Base-by-base conservation (phyloP, 1,140 invertebrate species). In the Mamestra configurata region DNA sequence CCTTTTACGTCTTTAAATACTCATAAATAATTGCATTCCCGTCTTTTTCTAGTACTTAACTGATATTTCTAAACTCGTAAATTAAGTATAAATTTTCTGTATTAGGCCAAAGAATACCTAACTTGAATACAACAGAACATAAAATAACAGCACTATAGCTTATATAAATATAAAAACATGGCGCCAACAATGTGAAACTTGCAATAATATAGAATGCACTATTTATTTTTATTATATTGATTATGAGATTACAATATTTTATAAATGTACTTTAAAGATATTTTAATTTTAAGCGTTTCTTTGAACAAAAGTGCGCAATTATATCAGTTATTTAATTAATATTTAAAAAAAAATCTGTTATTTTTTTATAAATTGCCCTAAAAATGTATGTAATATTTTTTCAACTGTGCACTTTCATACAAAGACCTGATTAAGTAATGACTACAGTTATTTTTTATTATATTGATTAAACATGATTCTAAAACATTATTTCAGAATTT, bases 201-300 rank as follows among this genome's bases (percentile, higher is more conserved):
- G 51, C 18, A 55, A 22, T 55, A 55, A 22, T 22, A 22, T 55
- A 15, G 4, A 55, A 46, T 5, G 27, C 11, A 46, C 2, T 46
- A 15, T 4, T 55, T 55, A 55, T 22, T 55, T 22, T 51, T 22
- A 55, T 55, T 55, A 55, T 8, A 8, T 11, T 55, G 51, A 55
- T 55, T 55, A 55, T 55, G 51, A 55, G 51, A 55, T 55, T 55
- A 55, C 51, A 20, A 22, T 24, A 4, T 13, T 46, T 10, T 46
- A 10, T 15, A 15, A 46, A 46, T 46, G 43, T 46, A 46, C 43
- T 46, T 1, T 46, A 15, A 46, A 46, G 10, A 15, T 46, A 46
- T 15, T 46, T 10, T 15, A 46, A 15, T 46, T 46, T 46, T 46
- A 46, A 46, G 1, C 11, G 0, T 46, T 8, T 7, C 7, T 40